Conservation (phyloP, 2,888 invertebrate genomes). For the Ornithoptera priamus region DNA sequence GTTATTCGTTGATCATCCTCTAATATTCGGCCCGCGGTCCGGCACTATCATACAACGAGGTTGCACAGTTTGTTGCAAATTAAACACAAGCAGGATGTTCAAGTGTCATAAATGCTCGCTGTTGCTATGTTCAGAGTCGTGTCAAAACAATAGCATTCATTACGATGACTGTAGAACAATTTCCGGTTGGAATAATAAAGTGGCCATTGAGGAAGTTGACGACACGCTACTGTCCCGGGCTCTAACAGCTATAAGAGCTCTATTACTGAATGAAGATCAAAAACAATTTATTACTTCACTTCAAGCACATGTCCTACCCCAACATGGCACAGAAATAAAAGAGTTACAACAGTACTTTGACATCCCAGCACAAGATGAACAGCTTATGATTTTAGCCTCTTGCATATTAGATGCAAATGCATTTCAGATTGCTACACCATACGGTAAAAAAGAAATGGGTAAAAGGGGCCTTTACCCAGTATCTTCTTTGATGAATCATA, state of each 20-base stretch:
- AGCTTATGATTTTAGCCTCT: conserved; percentile 80
- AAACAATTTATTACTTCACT: conserved; percentile 74
- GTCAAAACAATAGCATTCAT: conserved; percentile 81
- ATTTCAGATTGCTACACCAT: conserved; percentile 79
- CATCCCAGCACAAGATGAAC: conserved; percentile 77
- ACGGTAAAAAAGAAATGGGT: conserved; percentile 70
- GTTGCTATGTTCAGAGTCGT: conserved; percentile 83
- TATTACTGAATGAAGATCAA: conserved; percentile 67
- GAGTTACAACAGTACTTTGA: conserved; percentile 72
- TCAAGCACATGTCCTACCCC: conserved; percentile 75
- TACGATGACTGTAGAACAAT: conserved; percentile 83
- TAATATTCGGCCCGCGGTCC: conserved; percentile 85
- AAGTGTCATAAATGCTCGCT: conserved; percentile 84
- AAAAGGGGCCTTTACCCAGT: conserved; percentile 84
- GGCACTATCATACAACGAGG: conserved; percentile 76
- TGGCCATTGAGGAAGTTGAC: conserved; percentile 62
- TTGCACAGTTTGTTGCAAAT: conserved; percentile 83
- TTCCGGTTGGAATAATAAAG: conserved; percentile 78
- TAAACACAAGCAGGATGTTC: conserved; percentile 58
- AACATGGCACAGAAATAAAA: conserved; percentile 80
- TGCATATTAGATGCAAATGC: conserved; percentile 84
- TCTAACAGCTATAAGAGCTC: conserved; percentile 62
- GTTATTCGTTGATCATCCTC: conserved; percentile 85
- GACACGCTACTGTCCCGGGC: conserved; percentile 59
- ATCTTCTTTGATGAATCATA: conserved; percentile 84